These are phyloP conservation scores for Dendrocincla tyrannina DNA, from an alignment of 2,797 vertebrate genomes.

Conservation along the genomic window DNA sequence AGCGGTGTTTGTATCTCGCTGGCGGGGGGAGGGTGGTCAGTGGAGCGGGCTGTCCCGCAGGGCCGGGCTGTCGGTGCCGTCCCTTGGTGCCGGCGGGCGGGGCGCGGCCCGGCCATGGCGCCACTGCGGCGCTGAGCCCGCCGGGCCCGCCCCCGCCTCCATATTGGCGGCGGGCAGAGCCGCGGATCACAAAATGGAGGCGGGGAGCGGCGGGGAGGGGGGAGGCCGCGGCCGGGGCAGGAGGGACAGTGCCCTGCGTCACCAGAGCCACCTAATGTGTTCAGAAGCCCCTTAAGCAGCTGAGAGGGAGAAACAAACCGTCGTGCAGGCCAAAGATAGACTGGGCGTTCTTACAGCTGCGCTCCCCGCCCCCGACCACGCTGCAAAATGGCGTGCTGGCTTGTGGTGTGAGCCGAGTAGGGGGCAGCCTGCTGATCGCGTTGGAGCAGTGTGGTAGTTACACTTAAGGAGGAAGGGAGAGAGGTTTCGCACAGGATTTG, in stretches of 20 bases:
- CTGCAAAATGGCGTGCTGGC: background rate
- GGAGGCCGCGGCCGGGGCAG: accelerated
- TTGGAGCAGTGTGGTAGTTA: background rate
- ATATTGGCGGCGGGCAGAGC: conserved; percentile 7
- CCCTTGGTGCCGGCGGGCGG: too few relatives aligned
- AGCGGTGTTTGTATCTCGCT: accelerated
- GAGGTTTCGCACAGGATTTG: background rate
- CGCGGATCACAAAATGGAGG: conserved; percentile 59
- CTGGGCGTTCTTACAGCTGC: accelerated
- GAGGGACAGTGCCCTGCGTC: background rate
- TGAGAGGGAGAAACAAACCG: accelerated
- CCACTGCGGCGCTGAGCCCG: background rate
- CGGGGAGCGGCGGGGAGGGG: accelerated
- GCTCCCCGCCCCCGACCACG: accelerated
- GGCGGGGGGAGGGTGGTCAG: accelerated
- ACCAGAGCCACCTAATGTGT: background rate
- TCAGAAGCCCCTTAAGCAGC: too few relatives aligned
- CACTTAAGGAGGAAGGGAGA: background rate
- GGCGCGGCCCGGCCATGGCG: background rate
- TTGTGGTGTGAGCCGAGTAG: background rate
- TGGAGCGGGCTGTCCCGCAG: too few relatives aligned
- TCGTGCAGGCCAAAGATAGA: background rate
- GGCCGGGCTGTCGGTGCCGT: background rate
- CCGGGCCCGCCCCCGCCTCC: background rate
- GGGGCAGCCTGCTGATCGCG: background rate